Evolutionary conservation across 2,797 vertebrate genomes (phyloP), one percentile per base, ranked within the genome.

Genomic region (Gallinago nigripennis): DNA sequence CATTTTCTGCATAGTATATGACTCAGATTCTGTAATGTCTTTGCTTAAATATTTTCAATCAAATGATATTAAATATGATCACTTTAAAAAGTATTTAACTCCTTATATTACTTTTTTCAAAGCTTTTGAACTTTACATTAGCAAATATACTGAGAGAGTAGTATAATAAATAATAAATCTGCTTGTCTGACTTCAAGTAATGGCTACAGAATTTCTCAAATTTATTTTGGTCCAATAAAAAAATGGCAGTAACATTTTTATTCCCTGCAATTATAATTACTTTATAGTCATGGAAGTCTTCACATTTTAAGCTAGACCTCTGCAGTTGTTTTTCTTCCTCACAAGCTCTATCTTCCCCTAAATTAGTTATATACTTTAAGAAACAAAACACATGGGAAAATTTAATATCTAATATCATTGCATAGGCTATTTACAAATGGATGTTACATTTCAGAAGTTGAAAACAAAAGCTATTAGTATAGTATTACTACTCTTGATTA

Each of bases 391-490:
- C 83, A 82, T 43, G 69, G 57, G 77, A 79, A 89, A 88, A 88
- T 66, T 91, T 94, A 90, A 77, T 66, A 83, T 41, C 63, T 27
- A 72, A 65, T 85, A 82, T 19, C 68, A 87, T 60, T 41, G 18
- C 35, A 41, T 14, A 76, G 37, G 27, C 63, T 85, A 85, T 87
- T 91, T 88, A 92, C 78, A 95, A 92, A 80, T 82, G 56, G 75
- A 82, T 79, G 57, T 9, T 70, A 25, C 54, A 92, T 30, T 89
- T 87, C 73, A 77, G 73, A 91, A 93, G 50, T 50, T 23, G 90
- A 95, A 86, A 86, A 8, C n/a, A 93, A 91, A 91, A 94, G 71
- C 73, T 91, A 82, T 91, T 87, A 93, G 61, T 93, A 88, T 73
- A 88, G 93, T 86, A 95, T 92, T 94, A 66, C 4, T 66, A 28